These are phyloP conservation scores for Kryptopterus vitreolus DNA, from an alignment of 2,797 vertebrate genomes.

Conservation along the genomic window DNA sequence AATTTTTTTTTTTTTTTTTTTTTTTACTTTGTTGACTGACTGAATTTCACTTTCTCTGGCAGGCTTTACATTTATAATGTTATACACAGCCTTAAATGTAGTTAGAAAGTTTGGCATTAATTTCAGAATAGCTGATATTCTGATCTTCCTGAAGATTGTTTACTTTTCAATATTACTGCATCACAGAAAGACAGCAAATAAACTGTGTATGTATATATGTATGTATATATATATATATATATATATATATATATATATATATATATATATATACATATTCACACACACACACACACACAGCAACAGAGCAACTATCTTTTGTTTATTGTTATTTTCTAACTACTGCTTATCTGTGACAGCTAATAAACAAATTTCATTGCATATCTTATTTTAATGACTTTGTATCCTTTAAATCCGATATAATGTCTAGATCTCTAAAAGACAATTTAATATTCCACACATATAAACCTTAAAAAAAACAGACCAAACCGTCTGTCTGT, in stretches of 20 bases:
- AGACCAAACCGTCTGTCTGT: not conserved
- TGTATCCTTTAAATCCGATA: not conserved
- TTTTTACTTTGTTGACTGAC: not conserved
- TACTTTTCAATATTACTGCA: not conserved
- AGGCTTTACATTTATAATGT: slow-evolving; percentile 32
- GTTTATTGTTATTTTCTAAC: no score
- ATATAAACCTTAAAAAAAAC: not conserved
- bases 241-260: no score
- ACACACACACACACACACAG: no score
- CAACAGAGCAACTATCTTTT: no score
- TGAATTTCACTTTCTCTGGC: slow-evolving; percentile 29
- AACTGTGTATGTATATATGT: no score
- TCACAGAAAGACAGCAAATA: no score
- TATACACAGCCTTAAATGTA: slow-evolving; percentile 6
- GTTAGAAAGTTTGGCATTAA: slow-evolving; percentile 11
- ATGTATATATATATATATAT: no score
- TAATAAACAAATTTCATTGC: no score
- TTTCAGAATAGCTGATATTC: not conserved
- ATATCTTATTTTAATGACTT: not conserved
- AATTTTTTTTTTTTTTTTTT: no score
- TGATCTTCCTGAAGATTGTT: not conserved
- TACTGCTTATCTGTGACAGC: no score
- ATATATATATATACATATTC: no score
- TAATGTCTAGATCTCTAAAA: not conserved
- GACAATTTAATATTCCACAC: not conserved